Evolutionary conservation across 2,113 vertebrate species (phyloP).

Genomic region (Odobenus rosmarus): DNA sequence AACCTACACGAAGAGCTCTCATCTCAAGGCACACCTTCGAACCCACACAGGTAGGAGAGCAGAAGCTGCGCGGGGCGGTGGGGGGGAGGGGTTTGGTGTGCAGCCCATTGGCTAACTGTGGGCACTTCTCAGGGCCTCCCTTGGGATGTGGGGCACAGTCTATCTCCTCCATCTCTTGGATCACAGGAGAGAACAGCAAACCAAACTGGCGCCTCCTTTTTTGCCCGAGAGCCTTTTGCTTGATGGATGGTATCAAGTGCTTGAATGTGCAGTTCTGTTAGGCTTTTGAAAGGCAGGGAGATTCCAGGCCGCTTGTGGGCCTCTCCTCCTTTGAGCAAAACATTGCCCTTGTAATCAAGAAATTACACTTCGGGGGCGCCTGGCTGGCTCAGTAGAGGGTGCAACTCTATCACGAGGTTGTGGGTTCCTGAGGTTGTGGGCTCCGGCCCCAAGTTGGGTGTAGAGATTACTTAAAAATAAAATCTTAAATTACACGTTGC

Average conservation of each 20-base stretch:
- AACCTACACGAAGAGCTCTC: slow-evolving; percentile 99
- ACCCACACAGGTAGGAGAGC: slow-evolving; percentile 95
- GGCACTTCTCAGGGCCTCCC: background rate
- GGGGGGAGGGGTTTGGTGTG: background rate
- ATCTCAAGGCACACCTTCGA: slow-evolving; percentile 98
- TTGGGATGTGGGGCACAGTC: background rate
- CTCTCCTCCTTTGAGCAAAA: background rate
- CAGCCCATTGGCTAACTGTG: background rate
- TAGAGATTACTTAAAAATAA: background rate
- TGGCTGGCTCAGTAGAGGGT: background rate
- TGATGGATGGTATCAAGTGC: slow-evolving; percentile 70
- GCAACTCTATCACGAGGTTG: background rate
- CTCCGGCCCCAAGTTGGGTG: background rate
- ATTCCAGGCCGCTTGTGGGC: slow-evolving; percentile 4
- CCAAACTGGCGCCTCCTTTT: slow-evolving; percentile 30
- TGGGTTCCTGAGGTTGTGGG: background rate
- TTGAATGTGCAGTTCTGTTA: slow-evolving; percentile 69
- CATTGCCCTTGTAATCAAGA: slow-evolving; percentile 54
- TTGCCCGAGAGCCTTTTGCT: slow-evolving; percentile 73
- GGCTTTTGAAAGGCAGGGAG: slow-evolving; percentile 61
- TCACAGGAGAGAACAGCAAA: slow-evolving; percentile 46
- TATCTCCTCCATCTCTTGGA: slow-evolving; percentile 67
- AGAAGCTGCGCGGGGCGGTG: too few species aligned
- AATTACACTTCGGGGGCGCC: slow-evolving; percentile 24
- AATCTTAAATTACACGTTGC: background rate